Conservation (phyloP, 1,140 invertebrate species). For the Apis florea region DNA sequence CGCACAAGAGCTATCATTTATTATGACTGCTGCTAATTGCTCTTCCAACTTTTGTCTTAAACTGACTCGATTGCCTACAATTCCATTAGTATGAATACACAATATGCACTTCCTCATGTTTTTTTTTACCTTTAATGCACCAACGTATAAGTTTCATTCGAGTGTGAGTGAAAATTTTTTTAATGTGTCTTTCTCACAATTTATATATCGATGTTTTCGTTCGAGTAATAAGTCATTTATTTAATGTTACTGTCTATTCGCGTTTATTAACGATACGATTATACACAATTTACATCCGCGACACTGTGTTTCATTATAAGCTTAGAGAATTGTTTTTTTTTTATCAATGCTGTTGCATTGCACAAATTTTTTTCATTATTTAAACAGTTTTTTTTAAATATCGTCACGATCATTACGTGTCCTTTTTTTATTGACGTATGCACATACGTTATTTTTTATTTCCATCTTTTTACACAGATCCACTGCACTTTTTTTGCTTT, state of each 20-base stretch:
- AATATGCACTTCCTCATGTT: constrained; percentile 31
- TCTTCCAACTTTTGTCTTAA: neutral
- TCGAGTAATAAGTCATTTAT: constrained; percentile 29
- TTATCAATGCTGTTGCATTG: constrained; percentile 40
- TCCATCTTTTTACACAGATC: constrained; percentile 38
- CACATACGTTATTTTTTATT: constrained; percentile 39
- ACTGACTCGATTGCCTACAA: constrained; percentile 12
- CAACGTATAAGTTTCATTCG: constrained; percentile 9
- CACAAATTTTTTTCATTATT: constrained; percentile 24
- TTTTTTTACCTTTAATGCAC: constrained; percentile 24
- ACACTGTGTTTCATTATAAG: constrained; percentile 46
- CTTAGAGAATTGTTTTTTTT: constrained; percentile 13
- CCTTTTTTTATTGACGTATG: constrained; percentile 49
- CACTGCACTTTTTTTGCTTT: constrained; percentile 55
- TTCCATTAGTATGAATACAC: constrained; percentile 23
- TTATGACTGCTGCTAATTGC: constrained; percentile 25
- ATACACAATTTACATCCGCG: constrained; percentile 70
- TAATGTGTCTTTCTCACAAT: constrained; percentile 22
- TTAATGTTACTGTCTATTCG: constrained; percentile 31
- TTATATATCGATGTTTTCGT: constrained; percentile 19
- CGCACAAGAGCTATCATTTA: neutral
- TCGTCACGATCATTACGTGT: constrained; percentile 33
- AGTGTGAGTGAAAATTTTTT: constrained; percentile 34
- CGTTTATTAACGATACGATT: constrained; percentile 53
- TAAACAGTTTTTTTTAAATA: constrained; percentile 47